phyloP scores from a whole-genome alignment of 2,888 invertebrate species.

The Tinea trinotella region DNA sequence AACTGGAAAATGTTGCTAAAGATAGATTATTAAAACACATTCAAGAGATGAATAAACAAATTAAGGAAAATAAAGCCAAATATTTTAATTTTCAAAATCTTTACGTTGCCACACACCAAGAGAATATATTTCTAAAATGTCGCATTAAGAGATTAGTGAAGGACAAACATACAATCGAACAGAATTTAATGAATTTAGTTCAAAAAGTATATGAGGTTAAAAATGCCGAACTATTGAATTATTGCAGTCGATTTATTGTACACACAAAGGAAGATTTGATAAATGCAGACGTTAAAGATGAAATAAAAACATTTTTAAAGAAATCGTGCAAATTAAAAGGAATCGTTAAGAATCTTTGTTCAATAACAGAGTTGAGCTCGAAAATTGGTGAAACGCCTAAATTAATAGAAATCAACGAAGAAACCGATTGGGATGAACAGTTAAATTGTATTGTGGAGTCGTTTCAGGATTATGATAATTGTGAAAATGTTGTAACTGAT shows the following conservation, averaged over 20 bases:
- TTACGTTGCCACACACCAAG: constrained; percentile 47
- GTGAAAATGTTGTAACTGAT: not conserved
- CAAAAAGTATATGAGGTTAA: constrained; percentile 47
- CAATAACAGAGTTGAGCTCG: not conserved
- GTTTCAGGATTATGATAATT: not conserved
- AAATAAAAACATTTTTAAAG: constrained; percentile 42
- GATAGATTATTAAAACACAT: constrained; percentile 39
- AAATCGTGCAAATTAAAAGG: constrained; percentile 25
- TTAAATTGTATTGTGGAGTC: not conserved
- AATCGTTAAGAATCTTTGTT: not conserved
- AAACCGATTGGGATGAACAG: not conserved
- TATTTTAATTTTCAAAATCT: constrained; percentile 50
- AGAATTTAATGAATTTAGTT: constrained; percentile 41
- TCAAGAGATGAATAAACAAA: constrained; percentile 41
- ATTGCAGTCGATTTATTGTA: constrained; percentile 48
- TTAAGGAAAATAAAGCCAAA: constrained; percentile 43
- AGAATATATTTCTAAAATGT: constrained; percentile 47
- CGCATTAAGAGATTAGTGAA: constrained; percentile 39
- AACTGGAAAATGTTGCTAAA: constrained; percentile 45
- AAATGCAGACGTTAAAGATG: constrained; percentile 40
- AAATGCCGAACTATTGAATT: constrained; percentile 43
- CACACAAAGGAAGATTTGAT: constrained; percentile 42
- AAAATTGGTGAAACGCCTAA: not conserved
- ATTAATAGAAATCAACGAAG: not conserved
- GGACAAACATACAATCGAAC: constrained; percentile 45